Evolutionary conservation across 1,140 invertebrate species (phyloP), one percentile per base, ranked within the genome.

Genomic region (Dinoponera quadriceps): DNA sequence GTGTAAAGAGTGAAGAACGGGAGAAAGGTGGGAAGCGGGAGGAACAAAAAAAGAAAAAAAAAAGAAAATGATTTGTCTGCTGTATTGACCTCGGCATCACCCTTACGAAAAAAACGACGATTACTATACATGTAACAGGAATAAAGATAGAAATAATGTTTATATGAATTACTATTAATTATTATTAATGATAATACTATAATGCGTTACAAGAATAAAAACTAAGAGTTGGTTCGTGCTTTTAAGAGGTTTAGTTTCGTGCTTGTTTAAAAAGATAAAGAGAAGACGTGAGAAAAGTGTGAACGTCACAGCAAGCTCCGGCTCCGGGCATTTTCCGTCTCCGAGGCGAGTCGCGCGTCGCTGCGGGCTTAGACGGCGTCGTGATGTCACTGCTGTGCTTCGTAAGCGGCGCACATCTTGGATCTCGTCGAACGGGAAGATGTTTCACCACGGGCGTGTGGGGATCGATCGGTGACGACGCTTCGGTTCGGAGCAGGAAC

Each of bases 211-310:
- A 57, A 85, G 82, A 87, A 75, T 92, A 93, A 91, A 88, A 91
- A 93, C 90, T 92, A 93, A 91, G 88, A 93, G 85, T 93, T 93
- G 90, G 88, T 93, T 94, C 92, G 92, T 93, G 92, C 92, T 93
- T 93, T 93, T 91, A 92, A 94, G 89, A 91, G 80, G 87, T 91
- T 93, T 92, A 93, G 88, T 93, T 93, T 87, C 82, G 60, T 89
- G 92, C 92, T 93, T 93, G 87, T 90, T 92, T 88, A 82, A 66
- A 83, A 63, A 81, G 63, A 88, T 63, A 82, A 84, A 81, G 65
- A 74, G 57, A 66, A 72, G 82, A 68, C 29, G 72, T n/a, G n/a
- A n/a, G n/a, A n/a, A n/a, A 85, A 84, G 2, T 3, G 29, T 33
- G 29, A 44, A 44, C 38, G 38, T 44, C 81, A n/a, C n/a, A 69